Evolutionary conservation across 53 echinoderm and acorn worm species (phyloP).

Genomic region (Astropecten irregularis): DNA sequence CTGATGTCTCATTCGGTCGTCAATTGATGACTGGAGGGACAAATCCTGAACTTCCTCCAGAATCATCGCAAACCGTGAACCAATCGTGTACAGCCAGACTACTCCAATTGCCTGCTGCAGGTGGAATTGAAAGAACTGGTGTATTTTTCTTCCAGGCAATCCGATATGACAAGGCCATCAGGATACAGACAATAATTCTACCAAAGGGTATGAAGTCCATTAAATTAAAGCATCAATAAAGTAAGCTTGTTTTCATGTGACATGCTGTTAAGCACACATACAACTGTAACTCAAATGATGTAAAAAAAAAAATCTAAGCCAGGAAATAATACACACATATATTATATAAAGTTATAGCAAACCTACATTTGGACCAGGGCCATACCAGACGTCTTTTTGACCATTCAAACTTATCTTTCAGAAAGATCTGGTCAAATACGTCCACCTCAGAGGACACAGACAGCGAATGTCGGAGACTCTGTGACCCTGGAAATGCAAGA

Average conservation of each 20-base stretch:
- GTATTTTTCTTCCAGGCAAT: conserved; percentile 2
- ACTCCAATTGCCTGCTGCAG: not conserved
- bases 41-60: not conserved
- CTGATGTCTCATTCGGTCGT: conserved; percentile 15
- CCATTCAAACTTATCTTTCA: too few relatives aligned
- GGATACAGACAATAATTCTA: not conserved
- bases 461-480: not conserved
- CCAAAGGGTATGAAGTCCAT: not conserved
- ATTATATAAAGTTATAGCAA: not conserved
- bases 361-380: too few relatives aligned
- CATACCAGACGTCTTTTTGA: too few relatives aligned
- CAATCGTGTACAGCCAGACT: not conserved
- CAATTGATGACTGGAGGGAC: conserved; percentile 12
- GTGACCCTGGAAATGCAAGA: not conserved
- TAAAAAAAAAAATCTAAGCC: too few relatives aligned
- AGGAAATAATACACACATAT: too few relatives aligned
- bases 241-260: too few relatives aligned
- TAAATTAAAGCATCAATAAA: too few relatives aligned
- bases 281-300: too few relatives aligned
- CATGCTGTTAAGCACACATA: too few relatives aligned
- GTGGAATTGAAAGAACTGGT: not conserved
- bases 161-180: not conserved
- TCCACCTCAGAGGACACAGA: conserved; percentile 12
- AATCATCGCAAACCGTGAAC: not conserved
- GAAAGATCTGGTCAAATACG: not conserved